Base-by-base conservation (phyloP, 2,888 invertebrate species). In the Malthinus flaveolus region DNA sequence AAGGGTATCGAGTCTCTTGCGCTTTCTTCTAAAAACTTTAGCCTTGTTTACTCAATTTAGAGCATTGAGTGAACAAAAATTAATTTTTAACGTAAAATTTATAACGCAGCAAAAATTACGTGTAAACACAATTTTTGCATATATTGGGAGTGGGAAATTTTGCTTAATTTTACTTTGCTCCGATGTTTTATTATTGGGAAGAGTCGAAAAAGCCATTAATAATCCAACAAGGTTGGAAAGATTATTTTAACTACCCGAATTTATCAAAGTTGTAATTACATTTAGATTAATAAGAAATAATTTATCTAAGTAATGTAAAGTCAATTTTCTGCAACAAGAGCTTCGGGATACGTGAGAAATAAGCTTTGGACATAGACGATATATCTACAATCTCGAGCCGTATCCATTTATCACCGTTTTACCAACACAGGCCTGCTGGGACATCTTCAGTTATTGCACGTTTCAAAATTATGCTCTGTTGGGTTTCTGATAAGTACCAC, bases 391-490 rank as follows among this genome's bases (percentile, higher is more conserved):
- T 54, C 54, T 55, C 46, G 42, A 55, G 49, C 46, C 36, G 37
- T 54, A 49, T 59, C 23, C 59, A 59, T 59, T 59, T 59, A 59
- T 59, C 59, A 59, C 37, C 37, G 59, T 42, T 49, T 59, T 55
- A 59, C 49, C 32, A 55, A 54, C 52, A 51, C 54, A 59, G 39
- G 45, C 50, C 54, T 59, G 39, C 54, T 47, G 59, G 45, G 59
- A 59, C 59, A 55, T 59, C 54, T 59, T 49, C 49, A 55, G 59
- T 54, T 59, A 59, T 59, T 59, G 39, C 59, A 54, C 59, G 59
- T 59, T 42, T 32, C 42, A 39, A 59, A 59, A 54, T 59, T 59
- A 53, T 58, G 46, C 46, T 54, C 49, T 51, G 57, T 39, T 49
- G 57, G 45, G 32, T 23, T 50, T 37, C 31, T 39, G 50, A 59